Conservation (phyloP, 2,797 vertebrate species). For the Clarias platycephalus region DNA sequence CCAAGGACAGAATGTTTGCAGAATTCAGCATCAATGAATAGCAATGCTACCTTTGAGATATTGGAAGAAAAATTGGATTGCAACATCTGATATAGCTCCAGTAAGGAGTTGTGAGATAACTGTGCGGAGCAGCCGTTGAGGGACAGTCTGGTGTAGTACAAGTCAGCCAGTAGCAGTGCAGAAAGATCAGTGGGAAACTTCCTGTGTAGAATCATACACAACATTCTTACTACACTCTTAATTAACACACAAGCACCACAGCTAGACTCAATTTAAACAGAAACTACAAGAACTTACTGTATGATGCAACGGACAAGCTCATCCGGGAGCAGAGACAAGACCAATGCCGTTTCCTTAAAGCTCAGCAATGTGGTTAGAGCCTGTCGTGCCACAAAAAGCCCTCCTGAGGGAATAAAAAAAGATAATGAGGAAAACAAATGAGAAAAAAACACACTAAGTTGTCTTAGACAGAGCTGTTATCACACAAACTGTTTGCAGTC, state of each 20-base stretch:
- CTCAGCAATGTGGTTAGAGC: constrained; percentile 88
- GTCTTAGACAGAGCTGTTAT: not conserved
- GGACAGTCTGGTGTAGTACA: constrained; percentile 88
- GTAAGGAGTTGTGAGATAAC: constrained; percentile 80
- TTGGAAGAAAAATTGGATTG: constrained; percentile 87
- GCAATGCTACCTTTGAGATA: constrained; percentile 80
- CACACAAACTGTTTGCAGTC: not conserved
- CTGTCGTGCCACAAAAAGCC: constrained; percentile 87
- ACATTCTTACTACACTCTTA: not conserved
- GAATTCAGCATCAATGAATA: not conserved
- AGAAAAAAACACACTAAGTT: not conserved
- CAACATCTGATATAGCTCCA: constrained; percentile 81
- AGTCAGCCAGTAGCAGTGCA: constrained; percentile 84
- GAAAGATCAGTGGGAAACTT: constrained; percentile 83
- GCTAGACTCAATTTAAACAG: not conserved
- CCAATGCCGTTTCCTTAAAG: constrained; percentile 82
- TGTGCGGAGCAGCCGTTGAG: constrained; percentile 81
- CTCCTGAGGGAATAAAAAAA: constrained; percentile 69
- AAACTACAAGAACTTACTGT: constrained; percentile 70
- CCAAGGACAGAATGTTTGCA: not conserved
- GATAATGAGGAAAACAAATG: not conserved
- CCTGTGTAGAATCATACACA: constrained; percentile 65
- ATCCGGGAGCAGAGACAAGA: constrained; percentile 79
- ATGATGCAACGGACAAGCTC: constrained; percentile 81
- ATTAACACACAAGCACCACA: not conserved